A percentile compares a stretch with the other conserved stretches of the same genome.
Evolutionary conservation across 2,113 vertebrate genomes (phyloP).

Genomic region (Platanista minor): DNA sequence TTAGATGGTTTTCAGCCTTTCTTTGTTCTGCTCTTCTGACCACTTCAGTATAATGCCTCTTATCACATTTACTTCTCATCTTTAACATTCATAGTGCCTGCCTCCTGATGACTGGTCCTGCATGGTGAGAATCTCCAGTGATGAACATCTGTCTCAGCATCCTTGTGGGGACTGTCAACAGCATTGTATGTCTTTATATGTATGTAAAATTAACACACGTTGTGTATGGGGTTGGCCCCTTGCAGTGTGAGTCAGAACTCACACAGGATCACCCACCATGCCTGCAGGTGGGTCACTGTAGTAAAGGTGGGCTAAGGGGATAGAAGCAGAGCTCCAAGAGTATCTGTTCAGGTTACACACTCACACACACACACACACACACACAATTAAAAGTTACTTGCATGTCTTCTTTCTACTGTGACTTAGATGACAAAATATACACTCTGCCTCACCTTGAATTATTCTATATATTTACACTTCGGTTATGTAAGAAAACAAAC

Average conservation of each 20-base stretch:
- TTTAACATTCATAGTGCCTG: neutral
- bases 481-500: neutral
- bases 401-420: neutral
- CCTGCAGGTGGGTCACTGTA: too few relatives aligned
- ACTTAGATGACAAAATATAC: neutral
- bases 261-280: too few relatives aligned
- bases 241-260: neutral
- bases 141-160: neutral
- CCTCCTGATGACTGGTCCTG: neutral
- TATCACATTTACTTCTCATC: neutral
- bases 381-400: neutral
- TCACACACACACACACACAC: too few relatives aligned
- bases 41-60: neutral
- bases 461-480: neutral
- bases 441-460: neutral
- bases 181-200: fast-evolving
- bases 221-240: neutral
- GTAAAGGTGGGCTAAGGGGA: fast-evolving
- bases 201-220: too few relatives aligned
- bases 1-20: neutral
- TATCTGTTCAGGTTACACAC: neutral
- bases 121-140: neutral
- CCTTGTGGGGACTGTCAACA: too few relatives aligned
- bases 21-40: neutral
- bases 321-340: neutral